These are phyloP conservation scores for Ispidina lecontei DNA, from an alignment of 2,797 vertebrate species.

Conservation along the genomic window DNA sequence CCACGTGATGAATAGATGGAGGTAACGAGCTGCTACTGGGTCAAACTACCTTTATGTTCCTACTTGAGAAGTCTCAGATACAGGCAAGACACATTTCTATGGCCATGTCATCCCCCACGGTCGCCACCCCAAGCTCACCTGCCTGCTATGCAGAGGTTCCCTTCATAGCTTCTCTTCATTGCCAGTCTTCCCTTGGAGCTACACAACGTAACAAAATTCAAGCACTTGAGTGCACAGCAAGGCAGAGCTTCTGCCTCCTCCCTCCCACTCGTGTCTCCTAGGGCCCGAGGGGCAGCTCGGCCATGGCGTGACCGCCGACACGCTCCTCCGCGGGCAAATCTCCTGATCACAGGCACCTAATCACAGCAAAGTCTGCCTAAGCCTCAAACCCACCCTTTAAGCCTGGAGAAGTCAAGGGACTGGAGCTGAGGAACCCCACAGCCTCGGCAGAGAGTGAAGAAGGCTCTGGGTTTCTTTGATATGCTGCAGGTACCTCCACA, in stretches of 20 bases:
- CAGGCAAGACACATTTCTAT: constrained; percentile 42
- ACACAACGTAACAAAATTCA: constrained; percentile 73
- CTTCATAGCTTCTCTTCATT: constrained; percentile 76
- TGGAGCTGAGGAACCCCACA: background rate
- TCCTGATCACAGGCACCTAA: background rate
- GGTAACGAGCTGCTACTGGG: constrained; percentile 40
- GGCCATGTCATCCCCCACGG: constrained; percentile 36
- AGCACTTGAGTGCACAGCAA: constrained; percentile 51
- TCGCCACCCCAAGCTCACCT: constrained; percentile 62
- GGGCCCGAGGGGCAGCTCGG: background rate
- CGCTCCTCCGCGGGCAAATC: fast-evolving
- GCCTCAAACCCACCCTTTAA: constrained; percentile 14
- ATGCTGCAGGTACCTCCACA: background rate
- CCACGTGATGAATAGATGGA: constrained; percentile 36
- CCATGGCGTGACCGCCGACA: background rate
- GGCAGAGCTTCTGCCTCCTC: constrained; percentile 58
- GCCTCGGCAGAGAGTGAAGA: background rate
- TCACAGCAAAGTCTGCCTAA: background rate
- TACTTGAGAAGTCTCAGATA: constrained; percentile 47
- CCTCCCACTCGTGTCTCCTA: constrained; percentile 23
- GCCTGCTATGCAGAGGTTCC: constrained; percentile 71
- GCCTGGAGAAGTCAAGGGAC: background rate
- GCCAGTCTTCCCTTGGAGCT: constrained; percentile 71
- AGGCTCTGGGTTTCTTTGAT: background rate
- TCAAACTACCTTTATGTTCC: constrained; percentile 42